Percentiles rank a stretch among this genome's conserved stretches.
phyloP scores from a whole-genome alignment of 1,140 invertebrate species.

The Nasonia giraulti region DNA sequence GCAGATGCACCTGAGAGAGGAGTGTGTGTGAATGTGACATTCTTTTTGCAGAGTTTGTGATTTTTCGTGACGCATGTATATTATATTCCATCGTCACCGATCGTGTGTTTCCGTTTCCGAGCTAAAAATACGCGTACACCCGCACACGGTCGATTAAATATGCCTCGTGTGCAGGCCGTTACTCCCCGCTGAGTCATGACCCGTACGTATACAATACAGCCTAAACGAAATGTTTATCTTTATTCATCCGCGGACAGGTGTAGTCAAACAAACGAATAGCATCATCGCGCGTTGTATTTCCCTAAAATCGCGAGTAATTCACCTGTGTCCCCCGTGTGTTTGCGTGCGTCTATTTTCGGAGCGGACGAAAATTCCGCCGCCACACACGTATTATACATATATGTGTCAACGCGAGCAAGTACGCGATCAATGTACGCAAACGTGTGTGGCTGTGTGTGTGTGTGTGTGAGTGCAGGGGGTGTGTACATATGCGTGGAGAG shows the following conservation, averaged over 20 bases:
- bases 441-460: background rate
- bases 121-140: too few relatives aligned
- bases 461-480: background rate
- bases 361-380: background rate
- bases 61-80: background rate
- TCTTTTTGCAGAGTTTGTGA: background rate
- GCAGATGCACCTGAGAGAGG: background rate
- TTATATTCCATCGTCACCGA: too few relatives aligned
- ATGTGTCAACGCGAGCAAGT: background rate
- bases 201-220: too few relatives aligned
- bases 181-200: too few relatives aligned
- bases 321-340: background rate
- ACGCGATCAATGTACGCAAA: conserved; percentile 1
- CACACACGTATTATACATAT: background rate
- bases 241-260: background rate
- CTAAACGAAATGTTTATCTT: background rate
- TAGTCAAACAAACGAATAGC: background rate
- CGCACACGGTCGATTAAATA: too few relatives aligned
- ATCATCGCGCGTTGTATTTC: background rate
- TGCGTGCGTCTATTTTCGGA: background rate
- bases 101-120: too few relatives aligned
- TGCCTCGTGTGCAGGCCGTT: too few relatives aligned
- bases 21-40: background rate
- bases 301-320: background rate
- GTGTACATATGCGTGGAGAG: conserved; percentile 1